Base-by-base conservation (phyloP, 35 echinoderm and acorn worm species). In the Holothuria glaberrima region DNA sequence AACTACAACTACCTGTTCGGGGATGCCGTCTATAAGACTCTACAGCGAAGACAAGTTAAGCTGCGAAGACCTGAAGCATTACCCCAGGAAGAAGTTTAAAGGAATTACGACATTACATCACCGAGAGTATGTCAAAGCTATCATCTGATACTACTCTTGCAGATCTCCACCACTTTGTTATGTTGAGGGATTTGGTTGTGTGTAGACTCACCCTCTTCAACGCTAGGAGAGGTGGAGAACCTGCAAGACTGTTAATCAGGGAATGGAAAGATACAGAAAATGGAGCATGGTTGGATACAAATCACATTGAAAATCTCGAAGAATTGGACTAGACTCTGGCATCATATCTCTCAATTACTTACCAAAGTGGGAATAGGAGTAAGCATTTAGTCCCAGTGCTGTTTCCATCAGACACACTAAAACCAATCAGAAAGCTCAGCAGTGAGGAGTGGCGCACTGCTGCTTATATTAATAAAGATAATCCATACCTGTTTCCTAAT, bases 181-280 rank as follows among this genome's bases (percentile, higher is more conserved):
- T 54, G 50, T 54, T 54, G 24, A 68, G 86, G 71, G 86, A 71
- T 27, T 88, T 88, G 18, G 88, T 81, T 12, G 60, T 90, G 13
- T 56, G 71, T 30, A 54, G 95, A 32, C 45, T 97, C 0, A 94
- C 89, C 10, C 6, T 94, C 4, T 97, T 89, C 59, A 97, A 97
- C 84, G 89, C 89, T 3, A 71, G 95, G 28, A 68, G 89, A 48
- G 92, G 95, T 33, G 91, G 95, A 6, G 95, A 97, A 29, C 95
- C 95, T 21, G 26, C 62, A 30, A 69, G 89, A 29, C 59, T 97
- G 4, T 29, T 83, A 16, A 29, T 97, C 1, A 64, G 30, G 73
- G 91, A 92, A 22, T 97, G 95, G 91, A 30, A 88, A 50, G 89
- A 97, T 36, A 92, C 95, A 57, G 72, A 91, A 9, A 58, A 65